phyloP scores from a whole-genome alignment of 2,113 vertebrate species.

The Erythrolamprus reginae region DNA sequence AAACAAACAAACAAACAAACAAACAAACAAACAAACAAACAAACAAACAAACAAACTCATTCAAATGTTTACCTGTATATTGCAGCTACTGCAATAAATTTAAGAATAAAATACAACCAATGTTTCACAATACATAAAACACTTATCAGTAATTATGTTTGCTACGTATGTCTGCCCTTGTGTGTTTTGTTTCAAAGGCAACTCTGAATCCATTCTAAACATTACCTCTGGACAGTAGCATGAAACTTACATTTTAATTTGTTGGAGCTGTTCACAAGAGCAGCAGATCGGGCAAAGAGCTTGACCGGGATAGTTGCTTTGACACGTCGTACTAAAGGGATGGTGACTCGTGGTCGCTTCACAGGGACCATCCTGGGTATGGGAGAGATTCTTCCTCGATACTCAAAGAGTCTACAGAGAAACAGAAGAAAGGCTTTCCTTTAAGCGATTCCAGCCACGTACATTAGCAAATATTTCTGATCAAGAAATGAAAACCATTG shows the following conservation, averaged over 20 bases:
- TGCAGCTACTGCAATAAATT: neutral
- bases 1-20: too few relatives aligned
- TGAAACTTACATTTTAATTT: conserved; percentile 79
- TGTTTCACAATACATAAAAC: neutral
- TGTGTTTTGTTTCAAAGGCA: neutral
- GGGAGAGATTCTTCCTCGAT: conserved; percentile 78
- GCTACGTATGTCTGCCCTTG: neutral
- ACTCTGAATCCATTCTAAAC: neutral
- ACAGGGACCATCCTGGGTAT: conserved; percentile 79
- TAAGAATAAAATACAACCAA: neutral
- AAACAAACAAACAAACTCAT: too few relatives aligned
- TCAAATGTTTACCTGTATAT: neutral
- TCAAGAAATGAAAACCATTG: neutral
- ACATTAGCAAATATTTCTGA: neutral
- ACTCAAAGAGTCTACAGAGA: conserved; percentile 81
- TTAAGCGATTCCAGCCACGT: neutral
- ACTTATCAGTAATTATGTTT: neutral
- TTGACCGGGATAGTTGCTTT: conserved; percentile 84
- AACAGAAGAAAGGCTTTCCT: neutral
- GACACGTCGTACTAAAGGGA: conserved; percentile 86
- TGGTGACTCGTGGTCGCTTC: conserved; percentile 81
- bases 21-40: too few relatives aligned
- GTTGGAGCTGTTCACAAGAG: conserved; percentile 74
- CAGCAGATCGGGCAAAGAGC: conserved; percentile 74
- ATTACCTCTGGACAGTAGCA: fast-evolving